Evolutionary conservation across 2,888 invertebrate genomes (phyloP).

Genomic region (Heteropelma amictum): DNA sequence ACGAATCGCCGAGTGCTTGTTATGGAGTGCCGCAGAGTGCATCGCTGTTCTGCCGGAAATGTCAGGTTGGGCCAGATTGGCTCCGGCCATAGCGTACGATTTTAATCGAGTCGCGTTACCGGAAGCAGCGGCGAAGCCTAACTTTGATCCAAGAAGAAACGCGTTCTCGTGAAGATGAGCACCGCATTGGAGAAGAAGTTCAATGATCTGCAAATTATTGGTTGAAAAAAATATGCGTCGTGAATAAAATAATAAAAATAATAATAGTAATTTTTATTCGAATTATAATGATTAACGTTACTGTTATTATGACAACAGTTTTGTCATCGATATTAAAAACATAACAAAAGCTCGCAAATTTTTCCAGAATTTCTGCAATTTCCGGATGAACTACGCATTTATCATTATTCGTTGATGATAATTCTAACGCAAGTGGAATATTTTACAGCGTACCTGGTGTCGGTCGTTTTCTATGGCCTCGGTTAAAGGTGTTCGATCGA

Average conservation of each 20-base stretch:
- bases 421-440: not conserved
- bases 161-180: constrained; percentile 84
- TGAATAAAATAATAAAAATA: too few species aligned
- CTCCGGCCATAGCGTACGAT: constrained; percentile 84
- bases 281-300: too few species aligned
- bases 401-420: too few species aligned
- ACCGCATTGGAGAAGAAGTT: constrained; percentile 85
- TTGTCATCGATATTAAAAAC: too few species aligned
- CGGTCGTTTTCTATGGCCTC: constrained; percentile 85
- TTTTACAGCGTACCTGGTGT: constrained; percentile 78
- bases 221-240: too few species aligned
- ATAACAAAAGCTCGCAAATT: too few species aligned
- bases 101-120: constrained; percentile 81
- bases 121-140: constrained; percentile 83
- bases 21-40: constrained; percentile 84
- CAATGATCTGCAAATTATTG: constrained; percentile 80
- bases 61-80: constrained; percentile 82
- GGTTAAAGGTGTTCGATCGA: constrained; percentile 85
- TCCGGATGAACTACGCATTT: too few species aligned
- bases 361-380: too few species aligned
- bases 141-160: constrained; percentile 82
- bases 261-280: too few species aligned
- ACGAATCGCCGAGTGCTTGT: constrained; percentile 78
- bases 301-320: too few species aligned
- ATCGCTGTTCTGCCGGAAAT: constrained; percentile 84